Conservation (phyloP, 2,797 vertebrate species). For the Echiichthys vipera region DNA sequence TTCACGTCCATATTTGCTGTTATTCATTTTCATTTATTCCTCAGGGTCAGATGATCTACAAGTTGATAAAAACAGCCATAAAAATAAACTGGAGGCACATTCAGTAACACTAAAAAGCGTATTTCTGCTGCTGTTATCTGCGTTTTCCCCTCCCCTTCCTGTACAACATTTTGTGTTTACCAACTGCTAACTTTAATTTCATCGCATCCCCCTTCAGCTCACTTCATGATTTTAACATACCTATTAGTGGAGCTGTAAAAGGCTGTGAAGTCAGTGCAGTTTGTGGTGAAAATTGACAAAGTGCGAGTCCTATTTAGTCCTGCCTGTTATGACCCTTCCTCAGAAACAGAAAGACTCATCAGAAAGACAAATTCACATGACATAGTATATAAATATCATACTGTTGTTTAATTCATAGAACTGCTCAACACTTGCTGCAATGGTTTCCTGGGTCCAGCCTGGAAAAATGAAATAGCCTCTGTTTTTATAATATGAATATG, state of each 20-base stretch:
- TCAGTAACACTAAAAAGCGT: background rate
- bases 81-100: background rate
- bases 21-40: background rate
- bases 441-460: background rate
- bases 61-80: background rate
- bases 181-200: background rate
- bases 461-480: background rate
- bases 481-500: background rate
- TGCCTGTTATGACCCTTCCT: background rate
- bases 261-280: background rate
- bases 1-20: background rate
- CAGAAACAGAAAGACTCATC: background rate
- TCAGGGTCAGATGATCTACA: background rate
- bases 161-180: background rate
- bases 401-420: background rate
- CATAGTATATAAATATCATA: no score
- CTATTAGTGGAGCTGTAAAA: background rate
- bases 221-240: background rate
- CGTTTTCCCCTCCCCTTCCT: accelerated
- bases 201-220: background rate
- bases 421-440: background rate
- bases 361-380: background rate
- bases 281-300: background rate
- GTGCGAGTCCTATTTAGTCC: background rate
- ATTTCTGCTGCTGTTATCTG: background rate